Evolutionary conservation across 2,888 invertebrate genomes (phyloP).

Genomic region (Pristionchus japonicus): DNA sequence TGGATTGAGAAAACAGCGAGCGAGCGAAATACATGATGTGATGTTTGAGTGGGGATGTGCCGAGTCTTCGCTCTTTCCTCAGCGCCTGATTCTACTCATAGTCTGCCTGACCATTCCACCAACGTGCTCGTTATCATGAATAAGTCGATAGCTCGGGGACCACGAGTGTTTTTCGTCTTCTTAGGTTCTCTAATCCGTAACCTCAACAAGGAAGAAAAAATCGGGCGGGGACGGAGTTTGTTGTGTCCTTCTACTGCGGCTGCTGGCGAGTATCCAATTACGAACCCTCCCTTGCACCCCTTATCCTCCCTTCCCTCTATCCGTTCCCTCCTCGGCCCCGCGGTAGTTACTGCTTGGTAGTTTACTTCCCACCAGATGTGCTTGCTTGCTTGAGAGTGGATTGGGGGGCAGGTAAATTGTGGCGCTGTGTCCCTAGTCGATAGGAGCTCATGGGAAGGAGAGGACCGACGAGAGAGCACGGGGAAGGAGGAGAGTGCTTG

Average conservation of each 20-base stretch:
- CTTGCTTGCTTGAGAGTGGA: too few relatives aligned
- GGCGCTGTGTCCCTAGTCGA: background rate
- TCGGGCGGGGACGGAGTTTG: background rate
- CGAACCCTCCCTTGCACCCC: background rate
- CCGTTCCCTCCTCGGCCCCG: background rate
- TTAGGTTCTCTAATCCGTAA: too few relatives aligned
- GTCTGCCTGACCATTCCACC: too few relatives aligned
- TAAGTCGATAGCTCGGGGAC: background rate
- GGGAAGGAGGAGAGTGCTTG: background rate
- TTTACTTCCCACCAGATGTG: background rate
- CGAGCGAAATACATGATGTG: background rate
- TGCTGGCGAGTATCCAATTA: slow-evolving; percentile 27
- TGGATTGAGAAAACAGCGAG: background rate
- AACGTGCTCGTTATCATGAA: background rate
- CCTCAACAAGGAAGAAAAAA: background rate
- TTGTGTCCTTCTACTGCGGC: background rate
- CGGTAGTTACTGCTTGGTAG: background rate
- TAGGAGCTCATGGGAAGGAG: too few relatives aligned
- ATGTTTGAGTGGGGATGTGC: background rate
- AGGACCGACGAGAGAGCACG: too few relatives aligned
- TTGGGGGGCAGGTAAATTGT: background rate
- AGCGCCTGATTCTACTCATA: too few relatives aligned
- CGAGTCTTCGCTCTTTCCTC: background rate
- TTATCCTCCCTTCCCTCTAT: background rate
- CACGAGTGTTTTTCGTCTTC: background rate